These are phyloP conservation scores for Caenorhabditis brenneri DNA, from an alignment of 1,140 invertebrate species.

Conservation along the genomic window DNA sequence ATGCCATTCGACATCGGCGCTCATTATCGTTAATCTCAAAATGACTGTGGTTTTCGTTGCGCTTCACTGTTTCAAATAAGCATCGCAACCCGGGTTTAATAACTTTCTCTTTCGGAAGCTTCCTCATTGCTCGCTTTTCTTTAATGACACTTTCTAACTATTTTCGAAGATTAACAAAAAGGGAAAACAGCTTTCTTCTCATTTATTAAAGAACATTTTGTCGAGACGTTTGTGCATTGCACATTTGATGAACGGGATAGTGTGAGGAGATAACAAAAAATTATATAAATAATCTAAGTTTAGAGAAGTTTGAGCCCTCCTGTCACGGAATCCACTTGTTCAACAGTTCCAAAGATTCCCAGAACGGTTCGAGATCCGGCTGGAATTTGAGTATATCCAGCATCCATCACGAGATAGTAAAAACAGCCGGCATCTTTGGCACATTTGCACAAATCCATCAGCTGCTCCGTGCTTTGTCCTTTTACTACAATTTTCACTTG, in stretches of 20 bases:
- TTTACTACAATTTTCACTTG: conserved; percentile 75
- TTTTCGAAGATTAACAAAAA: background rate
- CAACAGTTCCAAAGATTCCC: conserved; percentile 73
- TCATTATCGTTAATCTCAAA: conserved; percentile 26
- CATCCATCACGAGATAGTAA: conserved; percentile 76
- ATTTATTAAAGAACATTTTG: conserved; percentile 12
- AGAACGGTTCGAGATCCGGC: conserved; percentile 74
- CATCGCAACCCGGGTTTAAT: background rate
- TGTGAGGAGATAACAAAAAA: background rate
- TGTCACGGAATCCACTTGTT: conserved; percentile 73
- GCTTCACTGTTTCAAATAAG: conserved; percentile 33
- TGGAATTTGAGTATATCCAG: conserved; percentile 76
- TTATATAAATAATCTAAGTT: background rate
- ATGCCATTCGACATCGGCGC: conserved; percentile 8
- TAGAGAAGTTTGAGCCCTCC: conserved; percentile 73
- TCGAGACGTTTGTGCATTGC: background rate
- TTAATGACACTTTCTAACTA: background rate
- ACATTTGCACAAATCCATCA: conserved; percentile 74
- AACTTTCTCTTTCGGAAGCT: conserved; percentile 7
- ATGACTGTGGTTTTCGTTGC: background rate
- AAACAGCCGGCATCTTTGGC: conserved; percentile 72
- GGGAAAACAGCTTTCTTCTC: background rate
- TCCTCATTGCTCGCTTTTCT: background rate
- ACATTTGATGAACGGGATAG: background rate
- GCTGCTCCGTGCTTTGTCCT: conserved; percentile 75